Evolutionary conservation across 2,888 invertebrate species (phyloP).

Genomic region (Melipona beecheii): DNA sequence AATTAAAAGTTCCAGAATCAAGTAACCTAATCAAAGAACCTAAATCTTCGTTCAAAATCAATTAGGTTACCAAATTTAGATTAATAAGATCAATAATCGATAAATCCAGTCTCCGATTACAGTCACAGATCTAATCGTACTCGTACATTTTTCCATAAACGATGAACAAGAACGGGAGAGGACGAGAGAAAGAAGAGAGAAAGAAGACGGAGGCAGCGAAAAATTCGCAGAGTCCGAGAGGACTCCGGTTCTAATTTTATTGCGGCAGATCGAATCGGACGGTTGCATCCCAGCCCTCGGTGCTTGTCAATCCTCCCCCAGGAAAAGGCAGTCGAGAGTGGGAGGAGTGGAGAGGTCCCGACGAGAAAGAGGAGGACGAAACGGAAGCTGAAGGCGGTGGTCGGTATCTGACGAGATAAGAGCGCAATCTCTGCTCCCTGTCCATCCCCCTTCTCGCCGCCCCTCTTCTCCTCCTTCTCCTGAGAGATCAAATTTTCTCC

Average conservation of each 20-base stretch:
- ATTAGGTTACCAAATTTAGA: too few relatives aligned
- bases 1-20: too few relatives aligned
- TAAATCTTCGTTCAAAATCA: too few relatives aligned
- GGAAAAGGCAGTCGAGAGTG: conserved; percentile 41
- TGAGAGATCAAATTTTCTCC: conserved; percentile 53
- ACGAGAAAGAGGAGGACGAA: conserved; percentile 68
- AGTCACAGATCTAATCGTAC: too few relatives aligned
- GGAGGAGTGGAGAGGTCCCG: conserved; percentile 24
- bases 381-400: conserved; percentile 72
- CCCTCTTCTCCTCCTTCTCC: conserved; percentile 9
- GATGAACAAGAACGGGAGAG: neutral
- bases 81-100: too few relatives aligned
- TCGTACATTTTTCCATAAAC: neutral
- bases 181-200: neutral
- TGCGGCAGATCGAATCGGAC: conserved; percentile 76
- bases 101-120: too few relatives aligned
- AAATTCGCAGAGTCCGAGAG: conserved; percentile 19
- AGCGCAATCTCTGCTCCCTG: conserved; percentile 76
- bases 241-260: conserved; percentile 74
- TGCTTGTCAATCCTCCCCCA: conserved; percentile 62
- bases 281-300: conserved; percentile 59
- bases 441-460: conserved; percentile 27
- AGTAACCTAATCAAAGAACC: too few relatives aligned
- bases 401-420: conserved; percentile 80
- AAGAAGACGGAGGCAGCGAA: neutral